Evolutionary conservation across 2,888 invertebrate genomes (phyloP), one percentile per base, ranked within the genome.

Genomic region (Cantharis rustica): DNA sequence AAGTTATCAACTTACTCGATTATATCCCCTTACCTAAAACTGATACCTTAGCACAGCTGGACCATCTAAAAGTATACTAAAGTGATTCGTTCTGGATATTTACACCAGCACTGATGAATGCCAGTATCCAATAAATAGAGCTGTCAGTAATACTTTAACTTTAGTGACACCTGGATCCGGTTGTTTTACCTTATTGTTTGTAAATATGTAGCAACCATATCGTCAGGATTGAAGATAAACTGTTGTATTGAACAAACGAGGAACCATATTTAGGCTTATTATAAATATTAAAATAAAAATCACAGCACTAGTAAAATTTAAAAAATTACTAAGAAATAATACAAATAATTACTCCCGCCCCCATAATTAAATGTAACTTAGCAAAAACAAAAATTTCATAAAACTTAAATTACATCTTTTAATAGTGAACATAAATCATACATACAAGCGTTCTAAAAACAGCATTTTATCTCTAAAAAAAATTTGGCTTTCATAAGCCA

Each of bases 81-180:
- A 62, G 61, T 69, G 69, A 85, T 85, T 84, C 81, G 85, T 84
- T 83, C 84, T 84, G 85, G 85, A 82, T 85, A 84, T 84, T 86
- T 85, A 85, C 84, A 83, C 81, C 83, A 68, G 71, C 63, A 68
- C 71, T 80, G 79, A 81, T 78, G 77, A 76, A 80, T 79, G 79
- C 77, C 79, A 78, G 73, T 72, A 75, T 80, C 74, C 77, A 76
- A 80, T 82, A 83, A 84, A 84, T 83, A 78, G 81, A 83, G 82
- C 84, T 84, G 85, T 84, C 85, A 84, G 80, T 83, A 80, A 76
- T 82, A 82, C 82, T 83, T 82, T 66, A 66, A 82, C 81, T 80
- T 77, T 82, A 79, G 80, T 83, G 84, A 84, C 86, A 86, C 85
- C 86, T 86, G 86, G 86, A 79, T 82, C 79, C 83, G 80, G 80